Percentiles rank a stretch among this genome's conserved stretches.
phyloP scores from a whole-genome alignment of 2,113 vertebrate genomes.

The Hepsetus odoe region DNA sequence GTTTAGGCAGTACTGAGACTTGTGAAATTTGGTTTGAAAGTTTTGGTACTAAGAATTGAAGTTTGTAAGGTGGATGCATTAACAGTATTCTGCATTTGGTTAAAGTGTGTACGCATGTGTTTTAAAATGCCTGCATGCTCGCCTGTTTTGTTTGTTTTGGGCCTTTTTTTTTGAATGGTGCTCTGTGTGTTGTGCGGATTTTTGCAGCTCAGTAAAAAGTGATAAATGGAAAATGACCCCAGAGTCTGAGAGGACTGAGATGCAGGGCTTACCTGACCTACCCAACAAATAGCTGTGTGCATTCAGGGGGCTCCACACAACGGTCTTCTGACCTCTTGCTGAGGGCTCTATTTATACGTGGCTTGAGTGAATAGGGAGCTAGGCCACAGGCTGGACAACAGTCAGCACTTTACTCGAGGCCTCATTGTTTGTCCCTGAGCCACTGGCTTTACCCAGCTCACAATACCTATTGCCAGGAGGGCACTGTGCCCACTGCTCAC shows the following conservation, averaged over 20 bases:
- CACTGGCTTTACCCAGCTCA: constrained; percentile 67
- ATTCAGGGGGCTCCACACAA: constrained; percentile 70
- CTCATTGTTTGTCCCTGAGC: constrained; percentile 76
- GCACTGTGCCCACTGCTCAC: constrained; percentile 74
- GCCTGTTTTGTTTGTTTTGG: constrained; percentile 23
- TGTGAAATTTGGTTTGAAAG: background rate
- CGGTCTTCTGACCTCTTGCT: constrained; percentile 64
- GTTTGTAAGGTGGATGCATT: constrained; percentile 15
- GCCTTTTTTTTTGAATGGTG: background rate
- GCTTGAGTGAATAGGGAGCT: constrained; percentile 62
- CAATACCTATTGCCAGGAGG: constrained; percentile 57
- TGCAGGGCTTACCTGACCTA: constrained; percentile 75
- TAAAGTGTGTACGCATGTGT: constrained; percentile 7
- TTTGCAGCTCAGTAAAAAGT: constrained; percentile 58
- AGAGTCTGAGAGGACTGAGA: constrained; percentile 57
- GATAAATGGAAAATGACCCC: constrained; percentile 51
- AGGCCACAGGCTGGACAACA: constrained; percentile 60
- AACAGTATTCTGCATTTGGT: background rate
- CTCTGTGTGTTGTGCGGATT: constrained; percentile 31
- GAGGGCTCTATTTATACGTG: constrained; percentile 76
- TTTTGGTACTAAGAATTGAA: background rate
- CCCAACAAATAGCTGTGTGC: constrained; percentile 68
- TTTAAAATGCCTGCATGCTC: constrained; percentile 1
- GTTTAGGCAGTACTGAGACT: too few relatives aligned
- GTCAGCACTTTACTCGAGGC: constrained; percentile 79